Evolutionary conservation across 2,797 vertebrate species (phyloP).

Genomic region (Sphenopsis melanotis): DNA sequence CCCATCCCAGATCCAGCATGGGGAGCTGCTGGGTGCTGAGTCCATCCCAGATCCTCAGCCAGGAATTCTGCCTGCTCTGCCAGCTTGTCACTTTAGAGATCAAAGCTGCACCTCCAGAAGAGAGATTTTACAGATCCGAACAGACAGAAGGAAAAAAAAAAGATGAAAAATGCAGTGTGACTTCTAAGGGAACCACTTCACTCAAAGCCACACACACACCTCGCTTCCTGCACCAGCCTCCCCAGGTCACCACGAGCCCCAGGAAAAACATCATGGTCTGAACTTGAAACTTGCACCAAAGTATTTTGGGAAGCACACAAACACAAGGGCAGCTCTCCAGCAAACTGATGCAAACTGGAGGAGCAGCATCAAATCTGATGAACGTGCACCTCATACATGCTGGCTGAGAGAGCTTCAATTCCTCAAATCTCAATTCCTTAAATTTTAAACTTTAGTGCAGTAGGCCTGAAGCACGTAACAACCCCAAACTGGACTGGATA

Average conservation of each 20-base stretch:
- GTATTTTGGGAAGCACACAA: background rate
- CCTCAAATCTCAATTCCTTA: background rate
- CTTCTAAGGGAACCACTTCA: constrained; percentile 22
- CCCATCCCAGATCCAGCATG: fast-evolving
- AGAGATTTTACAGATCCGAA: background rate
- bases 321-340: background rate
- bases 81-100: background rate
- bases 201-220: background rate
- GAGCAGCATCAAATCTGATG: background rate
- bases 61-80: background rate
- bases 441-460: background rate
- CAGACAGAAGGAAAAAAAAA: background rate
- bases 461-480: fast-evolving
- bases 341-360: background rate
- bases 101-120: constrained; percentile 39
- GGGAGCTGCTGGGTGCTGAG: background rate
- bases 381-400: background rate
- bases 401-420: background rate
- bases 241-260: background rate
- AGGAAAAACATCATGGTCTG: background rate
- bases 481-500: background rate
- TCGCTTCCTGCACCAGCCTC: background rate
- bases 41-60: background rate
- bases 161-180: background rate
- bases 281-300: background rate